phyloP scores from a whole-genome alignment of 1,140 invertebrate genomes.

The Olivierus martensii region DNA sequence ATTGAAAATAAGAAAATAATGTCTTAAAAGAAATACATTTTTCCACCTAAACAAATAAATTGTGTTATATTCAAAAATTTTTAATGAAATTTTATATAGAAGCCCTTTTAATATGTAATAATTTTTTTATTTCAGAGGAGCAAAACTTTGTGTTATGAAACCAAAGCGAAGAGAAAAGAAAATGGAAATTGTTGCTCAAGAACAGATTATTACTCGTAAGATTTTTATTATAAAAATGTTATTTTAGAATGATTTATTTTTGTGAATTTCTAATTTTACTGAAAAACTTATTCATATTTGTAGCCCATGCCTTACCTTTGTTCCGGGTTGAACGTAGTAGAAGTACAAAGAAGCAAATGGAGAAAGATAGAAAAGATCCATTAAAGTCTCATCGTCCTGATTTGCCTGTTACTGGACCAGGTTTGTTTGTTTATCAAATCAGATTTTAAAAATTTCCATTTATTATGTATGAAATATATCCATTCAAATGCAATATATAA shows the following conservation, averaged over 20 bases:
- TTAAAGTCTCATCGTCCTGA: constrained; percentile 87
- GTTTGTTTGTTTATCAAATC: constrained; percentile 21
- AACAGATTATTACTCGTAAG: constrained; percentile 84
- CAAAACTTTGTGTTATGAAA: constrained; percentile 77
- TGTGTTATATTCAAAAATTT: no score
- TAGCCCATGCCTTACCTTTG: constrained; percentile 80
- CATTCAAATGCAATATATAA: no score
- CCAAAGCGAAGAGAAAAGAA: constrained; percentile 41
- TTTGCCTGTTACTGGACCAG: constrained; percentile 73
- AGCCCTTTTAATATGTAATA: no score
- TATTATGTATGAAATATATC: no score
- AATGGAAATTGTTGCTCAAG: constrained; percentile 65
- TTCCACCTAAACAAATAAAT: no score
- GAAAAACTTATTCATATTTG: constrained; percentile 17
- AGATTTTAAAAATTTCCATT: no score
- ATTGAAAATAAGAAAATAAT: no score
- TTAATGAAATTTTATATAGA: no score
- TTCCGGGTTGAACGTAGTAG: constrained; percentile 85
- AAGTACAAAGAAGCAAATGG: constrained; percentile 77
- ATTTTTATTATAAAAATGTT: no score
- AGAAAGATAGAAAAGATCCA: constrained; percentile 82
- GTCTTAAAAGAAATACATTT: no score
- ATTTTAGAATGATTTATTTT: no score
- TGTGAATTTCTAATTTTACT: constrained; percentile 1
- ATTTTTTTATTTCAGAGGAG: constrained; percentile 40